Evolutionary conservation across 2,888 invertebrate genomes (phyloP).

Genomic region (Stratiomys singularior): DNA sequence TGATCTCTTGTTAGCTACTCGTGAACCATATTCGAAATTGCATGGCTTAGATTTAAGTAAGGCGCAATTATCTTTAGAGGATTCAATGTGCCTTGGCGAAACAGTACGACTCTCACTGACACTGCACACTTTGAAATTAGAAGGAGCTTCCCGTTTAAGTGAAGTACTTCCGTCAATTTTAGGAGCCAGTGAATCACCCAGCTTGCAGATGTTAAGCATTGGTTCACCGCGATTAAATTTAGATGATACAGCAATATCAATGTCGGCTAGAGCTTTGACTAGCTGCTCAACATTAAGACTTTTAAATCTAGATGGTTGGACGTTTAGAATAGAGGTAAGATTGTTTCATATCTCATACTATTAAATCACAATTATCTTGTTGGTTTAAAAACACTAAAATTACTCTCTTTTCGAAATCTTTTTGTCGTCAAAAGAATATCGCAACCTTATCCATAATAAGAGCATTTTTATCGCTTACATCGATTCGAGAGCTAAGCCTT

Average conservation of each 20-base stretch:
- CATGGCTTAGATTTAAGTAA: slow-evolving; percentile 69
- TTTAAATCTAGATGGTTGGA: slow-evolving; percentile 70
- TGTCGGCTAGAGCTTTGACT: slow-evolving; percentile 58
- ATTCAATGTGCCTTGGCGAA: slow-evolving; percentile 69
- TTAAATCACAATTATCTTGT: too few species aligned
- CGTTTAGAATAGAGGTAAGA: slow-evolving; percentile 68
- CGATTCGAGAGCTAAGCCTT: slow-evolving; percentile 67
- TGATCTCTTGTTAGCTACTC: slow-evolving; percentile 61
- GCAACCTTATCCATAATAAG: slow-evolving; percentile 66
- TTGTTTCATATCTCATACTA: neutral
- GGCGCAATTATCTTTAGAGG: slow-evolving; percentile 68
- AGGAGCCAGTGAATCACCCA: slow-evolving; percentile 68
- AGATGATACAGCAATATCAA: slow-evolving; percentile 65
- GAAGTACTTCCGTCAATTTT: slow-evolving; percentile 69
- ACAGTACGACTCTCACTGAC: slow-evolving; percentile 67
- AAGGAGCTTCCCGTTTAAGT: slow-evolving; percentile 68
- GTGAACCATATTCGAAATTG: slow-evolving; percentile 67
- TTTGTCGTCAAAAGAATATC: slow-evolving; percentile 53
- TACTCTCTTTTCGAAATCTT: neutral
- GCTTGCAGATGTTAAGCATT: slow-evolving; percentile 68
- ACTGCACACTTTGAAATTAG: slow-evolving; percentile 68
- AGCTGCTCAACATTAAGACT: slow-evolving; percentile 67
- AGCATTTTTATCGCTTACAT: slow-evolving; percentile 66
- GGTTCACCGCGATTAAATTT: slow-evolving; percentile 68
- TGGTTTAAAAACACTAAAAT: neutral